Base-by-base conservation (phyloP, 2,797 vertebrate genomes). In the Eospalax fontanierii region DNA sequence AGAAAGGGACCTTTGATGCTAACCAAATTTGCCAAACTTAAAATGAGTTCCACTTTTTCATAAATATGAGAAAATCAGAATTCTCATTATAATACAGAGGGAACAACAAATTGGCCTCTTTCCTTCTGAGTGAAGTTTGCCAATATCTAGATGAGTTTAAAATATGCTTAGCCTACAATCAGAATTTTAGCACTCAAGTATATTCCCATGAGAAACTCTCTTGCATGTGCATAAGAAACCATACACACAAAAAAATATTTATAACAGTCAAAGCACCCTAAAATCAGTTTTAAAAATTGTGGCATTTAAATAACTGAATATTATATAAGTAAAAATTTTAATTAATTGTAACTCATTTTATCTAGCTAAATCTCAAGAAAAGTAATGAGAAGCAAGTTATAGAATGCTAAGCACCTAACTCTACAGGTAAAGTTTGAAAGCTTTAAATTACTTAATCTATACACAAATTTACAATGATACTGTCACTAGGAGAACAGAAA, bases 381-480 rank as follows among this genome's bases (percentile, higher is more conserved):
- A 40, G 28, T 66, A 89, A 91, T 84, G 65, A 91, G 33, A 94
- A 93, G 38, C 40, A 87, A 92, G 43, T 87, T 89, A 91, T 8
- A 97, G 46, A 68, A 81, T 87, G 74, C 14, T 90, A 88, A 87
- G 73, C 59, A 82, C 66, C 57, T 65, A 16, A 81, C 1, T 86
- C 8, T 75, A 38, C n/a, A 94, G 11, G 43, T 82, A 92, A 93
- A 80, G 22, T 73, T 87, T 87, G 19, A 73, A 92, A 93, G 68
- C 11, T 40, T 94, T 92, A 71, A 68, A 73, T 92, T 59, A 9
- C 0, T 73, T 74, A 54, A 66, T 70, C 24, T 40, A 54, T 33
- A 78, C 78, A 16, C 24, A 88, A 68, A 90, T 11, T 76, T 84
- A 61, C 33, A 43, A 84, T 92, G 50, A 68, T 18, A 33, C 68